A percentile compares a stretch with the other conserved stretches of the same genome.
These are phyloP conservation scores for Caenorhabditis panamensis DNA, from an alignment of 2,888 invertebrate genomes.

Conservation along the genomic window DNA sequence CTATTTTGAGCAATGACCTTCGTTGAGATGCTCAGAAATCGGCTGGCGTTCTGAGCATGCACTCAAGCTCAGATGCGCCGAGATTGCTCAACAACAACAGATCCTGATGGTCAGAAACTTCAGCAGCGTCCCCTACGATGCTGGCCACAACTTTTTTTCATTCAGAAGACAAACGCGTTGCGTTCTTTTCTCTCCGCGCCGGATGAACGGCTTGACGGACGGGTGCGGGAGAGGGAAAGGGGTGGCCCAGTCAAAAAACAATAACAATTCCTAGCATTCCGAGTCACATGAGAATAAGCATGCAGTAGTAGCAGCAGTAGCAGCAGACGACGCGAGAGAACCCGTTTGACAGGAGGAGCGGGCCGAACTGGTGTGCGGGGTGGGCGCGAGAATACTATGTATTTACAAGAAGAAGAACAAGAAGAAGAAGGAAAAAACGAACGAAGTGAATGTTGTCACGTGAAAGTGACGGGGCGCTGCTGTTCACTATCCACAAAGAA, in stretches of 20 bases:
- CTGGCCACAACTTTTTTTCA: conserved; percentile 19
- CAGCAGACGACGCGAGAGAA: conserved; percentile 29
- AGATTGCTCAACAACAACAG: conserved; percentile 7
- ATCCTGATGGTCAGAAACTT: conserved; percentile 2
- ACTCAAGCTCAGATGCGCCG: not conserved
- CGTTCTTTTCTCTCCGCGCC: conserved; percentile 13
- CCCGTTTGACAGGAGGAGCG: conserved; percentile 44
- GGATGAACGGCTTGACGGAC: conserved; percentile 35
- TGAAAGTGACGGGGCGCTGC: conserved; percentile 21
- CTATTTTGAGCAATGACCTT: conserved; percentile 4
- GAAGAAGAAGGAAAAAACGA: not conserved
- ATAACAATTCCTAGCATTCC: conserved; percentile 55
- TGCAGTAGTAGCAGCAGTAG: conserved; percentile 35
- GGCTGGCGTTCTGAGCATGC: conserved; percentile 3
- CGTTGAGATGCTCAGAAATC: conserved; percentile 8
- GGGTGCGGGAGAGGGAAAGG: conserved; percentile 34
- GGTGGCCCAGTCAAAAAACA: conserved; percentile 55
- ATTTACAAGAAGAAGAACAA: conserved; percentile 26
- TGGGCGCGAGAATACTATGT: conserved; percentile 27
- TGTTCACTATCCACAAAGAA: conserved; percentile 11
- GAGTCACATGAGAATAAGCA: conserved; percentile 59
- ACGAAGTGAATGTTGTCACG: conserved; percentile 32
- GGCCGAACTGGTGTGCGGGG: conserved; percentile 28
- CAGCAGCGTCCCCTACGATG: no score
- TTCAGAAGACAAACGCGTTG: conserved; percentile 10